A percentile compares a stretch with the other conserved stretches of the same genome.
Conservation (phyloP, 2,113 vertebrate genomes). For the Psittacula cyanocephala region DNA sequence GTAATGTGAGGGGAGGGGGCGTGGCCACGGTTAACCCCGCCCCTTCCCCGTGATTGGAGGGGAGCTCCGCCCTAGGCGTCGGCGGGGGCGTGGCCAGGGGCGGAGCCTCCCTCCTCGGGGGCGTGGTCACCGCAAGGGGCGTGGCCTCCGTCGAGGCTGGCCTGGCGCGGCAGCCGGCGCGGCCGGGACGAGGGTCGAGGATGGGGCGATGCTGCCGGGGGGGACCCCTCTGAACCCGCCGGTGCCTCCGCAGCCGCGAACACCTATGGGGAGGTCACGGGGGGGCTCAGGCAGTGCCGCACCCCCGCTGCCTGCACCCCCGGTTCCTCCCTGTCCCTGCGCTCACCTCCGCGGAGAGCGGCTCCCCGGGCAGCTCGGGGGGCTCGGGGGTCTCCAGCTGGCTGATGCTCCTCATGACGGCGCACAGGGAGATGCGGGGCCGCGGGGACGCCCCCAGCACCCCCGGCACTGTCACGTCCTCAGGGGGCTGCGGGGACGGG, state of each 20-base stretch:
- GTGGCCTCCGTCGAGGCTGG: slow-evolving; percentile 45
- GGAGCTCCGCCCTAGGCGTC: not conserved
- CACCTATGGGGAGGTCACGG: not conserved
- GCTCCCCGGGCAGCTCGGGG: not conserved
- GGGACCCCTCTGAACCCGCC: too few relatives aligned
- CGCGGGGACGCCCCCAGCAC: slow-evolving; percentile 25
- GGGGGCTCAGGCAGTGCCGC: not conserved
- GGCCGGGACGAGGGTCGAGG: not conserved
- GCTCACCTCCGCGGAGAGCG: slow-evolving; percentile 31
- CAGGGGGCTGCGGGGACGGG: not conserved
- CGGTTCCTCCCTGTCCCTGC: fast-evolving
- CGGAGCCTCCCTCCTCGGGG: fast-evolving
- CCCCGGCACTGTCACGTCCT: not conserved
- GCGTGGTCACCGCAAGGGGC: not conserved
- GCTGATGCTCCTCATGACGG: slow-evolving; percentile 93
- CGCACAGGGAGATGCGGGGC: slow-evolving; percentile 89
- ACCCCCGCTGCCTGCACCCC: fast-evolving
- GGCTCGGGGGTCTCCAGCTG: slow-evolving; percentile 77
- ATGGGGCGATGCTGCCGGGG: not conserved
- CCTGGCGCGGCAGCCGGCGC: slow-evolving; percentile 64
- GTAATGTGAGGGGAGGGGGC: not conserved
- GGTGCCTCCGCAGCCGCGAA: not conserved
- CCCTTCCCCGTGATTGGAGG: not conserved
- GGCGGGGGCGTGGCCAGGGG: not conserved
- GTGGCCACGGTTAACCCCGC: not conserved